phyloP scores from a whole-genome alignment of 2,888 invertebrate genomes.

The Himalopsyche japonica region DNA sequence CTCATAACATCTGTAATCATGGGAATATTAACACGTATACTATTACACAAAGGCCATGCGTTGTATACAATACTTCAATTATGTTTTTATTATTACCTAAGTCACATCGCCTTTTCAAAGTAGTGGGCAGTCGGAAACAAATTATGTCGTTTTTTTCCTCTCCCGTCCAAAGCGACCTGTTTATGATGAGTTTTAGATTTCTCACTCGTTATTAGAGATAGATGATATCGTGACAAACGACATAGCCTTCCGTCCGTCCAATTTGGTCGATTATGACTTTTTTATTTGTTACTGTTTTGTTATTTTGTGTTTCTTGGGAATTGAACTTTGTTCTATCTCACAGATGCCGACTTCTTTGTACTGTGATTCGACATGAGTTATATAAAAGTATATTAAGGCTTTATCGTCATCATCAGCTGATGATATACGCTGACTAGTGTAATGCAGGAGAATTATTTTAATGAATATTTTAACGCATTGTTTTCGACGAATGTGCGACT shows the following conservation, averaged over 20 bases:
- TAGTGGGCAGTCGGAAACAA: not conserved
- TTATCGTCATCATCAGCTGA: no score
- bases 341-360: not conserved
- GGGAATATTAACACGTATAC: not conserved
- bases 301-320: conserved; percentile 1
- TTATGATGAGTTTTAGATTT: conserved; percentile 7
- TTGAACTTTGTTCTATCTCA: not conserved
- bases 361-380: no score
- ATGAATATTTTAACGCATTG: no score
- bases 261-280: not conserved
- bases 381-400: no score
- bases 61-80: not conserved
- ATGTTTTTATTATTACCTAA: not conserved
- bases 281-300: not conserved
- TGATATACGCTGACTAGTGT: no score
- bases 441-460: no score
- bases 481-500: no score
- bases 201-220: conserved; percentile 22
- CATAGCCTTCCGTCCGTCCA: conserved; percentile 4
- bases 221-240: conserved; percentile 36
- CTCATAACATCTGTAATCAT: not conserved
- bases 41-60: not conserved
- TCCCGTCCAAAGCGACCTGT: not conserved
- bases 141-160: conserved; percentile 7
- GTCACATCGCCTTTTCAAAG: not conserved